phyloP scores from a whole-genome alignment of 2,888 invertebrate species.

The Pycnomerus fuliginosus region DNA sequence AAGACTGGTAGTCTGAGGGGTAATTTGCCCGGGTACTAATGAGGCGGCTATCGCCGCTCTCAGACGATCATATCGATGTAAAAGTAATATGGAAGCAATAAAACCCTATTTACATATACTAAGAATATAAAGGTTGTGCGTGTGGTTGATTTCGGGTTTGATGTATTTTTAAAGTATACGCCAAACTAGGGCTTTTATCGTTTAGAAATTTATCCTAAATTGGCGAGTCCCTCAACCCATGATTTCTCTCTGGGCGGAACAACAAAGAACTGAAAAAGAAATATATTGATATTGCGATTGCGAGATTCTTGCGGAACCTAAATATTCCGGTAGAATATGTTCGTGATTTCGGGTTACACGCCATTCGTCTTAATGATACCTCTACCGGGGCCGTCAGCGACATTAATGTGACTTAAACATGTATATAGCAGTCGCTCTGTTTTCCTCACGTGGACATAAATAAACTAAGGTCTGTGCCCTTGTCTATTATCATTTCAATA shows the following conservation, averaged over 20 bases:
- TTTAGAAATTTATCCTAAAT: conserved; percentile 22
- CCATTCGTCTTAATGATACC: conserved; percentile 52
- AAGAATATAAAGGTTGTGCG: conserved; percentile 33
- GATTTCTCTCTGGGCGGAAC: conserved; percentile 8
- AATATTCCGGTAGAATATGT: conserved; percentile 33
- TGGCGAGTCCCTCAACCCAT: conserved; percentile 13
- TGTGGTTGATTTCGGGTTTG: conserved; percentile 35
- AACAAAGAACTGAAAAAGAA: conserved; percentile 3
- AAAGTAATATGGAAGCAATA: conserved; percentile 40
- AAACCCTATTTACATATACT: conserved; percentile 41
- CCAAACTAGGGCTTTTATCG: conserved; percentile 27
- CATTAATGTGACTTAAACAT: conserved; percentile 49
- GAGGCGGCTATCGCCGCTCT: conserved; percentile 37
- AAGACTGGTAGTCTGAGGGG: conserved; percentile 15
- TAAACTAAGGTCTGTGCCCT: conserved; percentile 21
- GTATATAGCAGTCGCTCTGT: conserved; percentile 33
- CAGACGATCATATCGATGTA: conserved; percentile 43
- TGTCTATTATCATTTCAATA: too few species aligned
- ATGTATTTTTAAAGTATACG: conserved; percentile 29
- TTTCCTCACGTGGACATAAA: conserved; percentile 24
- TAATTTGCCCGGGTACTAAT: conserved; percentile 42
- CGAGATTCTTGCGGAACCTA: conserved; percentile 28
- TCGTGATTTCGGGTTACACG: conserved; percentile 50
- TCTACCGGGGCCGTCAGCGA: conserved; percentile 42
- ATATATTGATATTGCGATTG: conserved; percentile 29